Conservation (phyloP, 2,888 invertebrate species). For the Branchipolynoe longqiensis region DNA sequence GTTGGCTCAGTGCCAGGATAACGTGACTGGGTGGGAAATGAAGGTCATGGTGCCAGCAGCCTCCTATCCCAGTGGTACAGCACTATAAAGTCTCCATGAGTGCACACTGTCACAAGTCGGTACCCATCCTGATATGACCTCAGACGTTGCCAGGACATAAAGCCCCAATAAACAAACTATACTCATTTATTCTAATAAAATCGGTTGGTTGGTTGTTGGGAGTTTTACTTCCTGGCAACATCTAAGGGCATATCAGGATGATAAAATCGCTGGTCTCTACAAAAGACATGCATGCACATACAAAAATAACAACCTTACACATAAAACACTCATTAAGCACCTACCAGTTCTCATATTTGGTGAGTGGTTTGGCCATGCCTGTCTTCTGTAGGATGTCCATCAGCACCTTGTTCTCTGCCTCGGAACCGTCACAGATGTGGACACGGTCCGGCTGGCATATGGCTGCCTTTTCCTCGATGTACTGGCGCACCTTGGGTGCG, state of each 20-base stretch:
- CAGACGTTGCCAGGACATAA: too few species aligned
- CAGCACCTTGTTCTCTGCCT: conserved; percentile 89
- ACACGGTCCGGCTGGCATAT: conserved; percentile 87
- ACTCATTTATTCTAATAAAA: too few species aligned
- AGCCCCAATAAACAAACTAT: background rate
- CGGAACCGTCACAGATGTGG: conserved; percentile 96
- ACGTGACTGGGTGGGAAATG: too few species aligned
- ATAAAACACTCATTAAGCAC: conserved; percentile 62
- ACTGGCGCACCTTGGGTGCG: conserved; percentile 60
- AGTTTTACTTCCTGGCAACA: too few species aligned
- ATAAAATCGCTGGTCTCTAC: background rate
- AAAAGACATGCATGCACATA: background rate
- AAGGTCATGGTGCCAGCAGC: too few species aligned
- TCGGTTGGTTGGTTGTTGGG: too few species aligned
- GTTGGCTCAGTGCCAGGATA: too few species aligned
- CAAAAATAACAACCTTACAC: too few species aligned
- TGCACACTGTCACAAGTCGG: too few species aligned
- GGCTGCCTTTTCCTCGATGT: conserved; percentile 60
- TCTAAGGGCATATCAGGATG: background rate
- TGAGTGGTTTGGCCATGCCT: conserved; percentile 90
- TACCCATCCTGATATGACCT: too few species aligned
- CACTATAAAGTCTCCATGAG: too few species aligned
- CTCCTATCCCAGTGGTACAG: too few species aligned
- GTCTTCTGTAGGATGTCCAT: conserved; percentile 88
- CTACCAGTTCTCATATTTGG: conserved; percentile 96